A percentile compares a stretch with the other conserved stretches of the same genome.
These are phyloP conservation scores for Hystrix brachyura DNA, from an alignment of 2,113 vertebrate species.

Conservation along the genomic window DNA sequence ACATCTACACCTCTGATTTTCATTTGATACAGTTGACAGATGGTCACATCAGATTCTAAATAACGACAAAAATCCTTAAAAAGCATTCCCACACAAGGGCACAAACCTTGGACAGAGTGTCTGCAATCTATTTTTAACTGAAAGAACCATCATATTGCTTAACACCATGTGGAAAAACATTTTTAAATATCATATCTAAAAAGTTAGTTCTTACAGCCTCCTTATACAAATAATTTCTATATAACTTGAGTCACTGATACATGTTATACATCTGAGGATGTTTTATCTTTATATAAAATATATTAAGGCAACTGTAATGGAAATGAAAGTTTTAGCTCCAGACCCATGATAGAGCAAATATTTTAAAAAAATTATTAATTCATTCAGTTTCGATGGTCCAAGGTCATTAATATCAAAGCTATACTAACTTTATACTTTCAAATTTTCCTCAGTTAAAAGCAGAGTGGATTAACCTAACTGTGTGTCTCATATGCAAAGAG, in stretches of 20 bases:
- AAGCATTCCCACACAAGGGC: background rate
- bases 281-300: slow-evolving; percentile 39
- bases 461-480: background rate
- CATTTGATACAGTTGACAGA: background rate
- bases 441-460: slow-evolving; percentile 14
- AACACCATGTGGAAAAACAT: background rate
- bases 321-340: background rate
- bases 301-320: background rate
- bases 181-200: background rate
- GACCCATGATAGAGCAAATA: background rate
- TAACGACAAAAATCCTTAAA: background rate
- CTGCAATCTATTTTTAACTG: background rate
- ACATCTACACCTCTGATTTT: background rate
- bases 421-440: background rate
- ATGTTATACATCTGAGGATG: background rate
- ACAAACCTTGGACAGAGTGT: background rate
- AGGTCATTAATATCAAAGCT: background rate
- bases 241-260: background rate
- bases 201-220: background rate
- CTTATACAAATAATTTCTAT: background rate
- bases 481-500: background rate
- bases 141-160: background rate
- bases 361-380: slow-evolving; percentile 23
- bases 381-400: background rate
- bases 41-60: background rate